A percentile compares a stretch with the other conserved stretches of the same genome.
These are phyloP conservation scores for Xylophagus ater DNA, from an alignment of 2,888 invertebrate genomes.

Conservation along the genomic window DNA sequence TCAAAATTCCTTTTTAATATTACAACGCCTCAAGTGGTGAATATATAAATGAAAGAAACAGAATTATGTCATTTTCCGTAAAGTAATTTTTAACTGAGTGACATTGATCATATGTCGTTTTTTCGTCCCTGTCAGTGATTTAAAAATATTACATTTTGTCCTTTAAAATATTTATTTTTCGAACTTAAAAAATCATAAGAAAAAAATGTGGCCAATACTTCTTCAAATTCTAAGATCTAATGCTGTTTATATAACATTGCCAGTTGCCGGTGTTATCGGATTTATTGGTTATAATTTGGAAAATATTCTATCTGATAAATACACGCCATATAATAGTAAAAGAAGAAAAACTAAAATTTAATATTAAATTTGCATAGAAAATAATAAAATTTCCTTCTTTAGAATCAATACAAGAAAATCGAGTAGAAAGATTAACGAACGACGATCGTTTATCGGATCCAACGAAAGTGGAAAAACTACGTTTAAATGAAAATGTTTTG, in stretches of 20 bases:
- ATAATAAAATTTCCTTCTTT: constrained; percentile 11
- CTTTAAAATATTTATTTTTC: too few relatives aligned
- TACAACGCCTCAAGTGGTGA: too few relatives aligned
- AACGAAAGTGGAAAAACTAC: constrained; percentile 54
- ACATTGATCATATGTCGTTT: too few relatives aligned
- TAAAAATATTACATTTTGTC: too few relatives aligned
- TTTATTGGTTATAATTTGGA: constrained; percentile 81
- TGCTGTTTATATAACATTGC: constrained; percentile 68
- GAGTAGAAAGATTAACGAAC: constrained; percentile 53
- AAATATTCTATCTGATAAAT: constrained; percentile 56
- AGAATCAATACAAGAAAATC: constrained; percentile 63
- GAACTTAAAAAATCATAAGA: too few relatives aligned
- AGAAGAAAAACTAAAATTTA: not conserved
- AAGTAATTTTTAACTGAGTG: too few relatives aligned
- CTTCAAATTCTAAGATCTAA: constrained; percentile 56
- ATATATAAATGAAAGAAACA: too few relatives aligned
- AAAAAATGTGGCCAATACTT: constrained; percentile 68
- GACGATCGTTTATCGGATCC: constrained; percentile 48
- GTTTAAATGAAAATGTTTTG: constrained; percentile 54
- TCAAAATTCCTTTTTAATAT: too few relatives aligned
- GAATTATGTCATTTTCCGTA: too few relatives aligned
- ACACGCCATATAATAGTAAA: constrained; percentile 63
- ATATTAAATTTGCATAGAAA: not conserved
- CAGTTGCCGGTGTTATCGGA: constrained; percentile 71
- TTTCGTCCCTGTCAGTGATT: too few relatives aligned